These are phyloP conservation scores for Teleogryllus occipitalis DNA, from an alignment of 1,140 invertebrate genomes.

Conservation along the genomic window DNA sequence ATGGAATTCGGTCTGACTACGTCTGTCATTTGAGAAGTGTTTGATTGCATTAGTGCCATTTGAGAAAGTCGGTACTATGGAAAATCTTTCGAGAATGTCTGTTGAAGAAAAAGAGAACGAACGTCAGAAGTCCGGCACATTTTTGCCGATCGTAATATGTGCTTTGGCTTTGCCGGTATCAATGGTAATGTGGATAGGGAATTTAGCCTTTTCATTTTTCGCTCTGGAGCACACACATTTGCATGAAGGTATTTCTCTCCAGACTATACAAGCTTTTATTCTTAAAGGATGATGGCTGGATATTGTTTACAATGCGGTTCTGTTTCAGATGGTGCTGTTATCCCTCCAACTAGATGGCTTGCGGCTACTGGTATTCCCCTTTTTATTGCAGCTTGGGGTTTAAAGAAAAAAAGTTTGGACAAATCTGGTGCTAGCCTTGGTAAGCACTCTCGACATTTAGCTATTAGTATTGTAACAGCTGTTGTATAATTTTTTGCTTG, in stretches of 20 bases:
- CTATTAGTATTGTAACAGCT: background rate
- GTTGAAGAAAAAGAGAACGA: background rate
- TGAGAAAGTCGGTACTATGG: no score
- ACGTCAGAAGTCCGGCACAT: background rate
- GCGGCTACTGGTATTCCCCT: conserved; percentile 58
- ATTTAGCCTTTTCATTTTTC: conserved; percentile 54
- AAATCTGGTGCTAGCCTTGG: conserved; percentile 62
- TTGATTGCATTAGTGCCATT: no score
- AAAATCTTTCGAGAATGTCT: background rate
- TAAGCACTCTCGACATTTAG: conserved; percentile 29
- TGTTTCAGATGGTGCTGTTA: conserved; percentile 49
- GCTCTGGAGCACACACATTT: conserved; percentile 32
- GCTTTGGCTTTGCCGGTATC: conserved; percentile 60
- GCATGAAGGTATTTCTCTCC: background rate
- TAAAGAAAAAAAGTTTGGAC: conserved; percentile 56
- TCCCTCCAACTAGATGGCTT: conserved; percentile 67
- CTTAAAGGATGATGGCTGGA: background rate
- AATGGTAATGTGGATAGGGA: conserved; percentile 62
- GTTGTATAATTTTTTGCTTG: background rate
- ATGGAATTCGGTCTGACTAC: no score
- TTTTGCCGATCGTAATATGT: conserved; percentile 53
- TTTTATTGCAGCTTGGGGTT: conserved; percentile 54
- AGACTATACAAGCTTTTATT: background rate
- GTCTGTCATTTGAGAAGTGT: no score
- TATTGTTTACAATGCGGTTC: background rate